phyloP scores from a whole-genome alignment of 2,113 vertebrate species.

The Channa maculata region DNA sequence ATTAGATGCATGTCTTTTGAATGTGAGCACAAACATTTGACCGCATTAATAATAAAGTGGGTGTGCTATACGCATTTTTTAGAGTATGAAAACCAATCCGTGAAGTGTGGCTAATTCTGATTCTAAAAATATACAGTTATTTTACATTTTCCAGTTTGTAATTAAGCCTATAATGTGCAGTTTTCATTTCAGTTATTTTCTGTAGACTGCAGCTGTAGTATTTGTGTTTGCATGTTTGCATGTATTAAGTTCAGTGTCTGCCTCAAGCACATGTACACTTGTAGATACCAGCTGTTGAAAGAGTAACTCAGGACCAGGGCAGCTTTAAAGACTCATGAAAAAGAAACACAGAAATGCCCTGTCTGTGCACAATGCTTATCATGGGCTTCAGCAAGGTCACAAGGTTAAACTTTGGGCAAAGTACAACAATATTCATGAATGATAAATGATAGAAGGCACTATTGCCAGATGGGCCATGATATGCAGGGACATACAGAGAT shows the following conservation, averaged over 20 bases:
- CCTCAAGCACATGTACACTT: not conserved
- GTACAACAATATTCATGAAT: conserved; percentile 1
- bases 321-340: conserved; percentile 55
- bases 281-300: conserved; percentile 34
- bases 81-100: too few relatives aligned
- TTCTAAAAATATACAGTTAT: too few relatives aligned
- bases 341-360: not conserved
- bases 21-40: too few relatives aligned
- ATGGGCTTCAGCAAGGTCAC: conserved; percentile 21
- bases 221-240: not conserved
- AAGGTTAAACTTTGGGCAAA: conserved; percentile 6
- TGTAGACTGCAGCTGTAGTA: not conserved
- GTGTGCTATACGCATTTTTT: too few relatives aligned
- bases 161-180: too few relatives aligned
- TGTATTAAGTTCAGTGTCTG: not conserved
- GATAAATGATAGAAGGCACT: not conserved
- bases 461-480: not conserved
- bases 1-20: too few relatives aligned
- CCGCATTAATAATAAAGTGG: too few relatives aligned
- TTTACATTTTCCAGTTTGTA: too few relatives aligned
- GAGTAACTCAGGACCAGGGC: conserved; percentile 18
- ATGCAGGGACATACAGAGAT: not conserved
- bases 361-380: conserved; percentile 1
- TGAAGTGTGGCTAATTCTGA: too few relatives aligned
- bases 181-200: too few relatives aligned